Conservation (phyloP, 2,113 vertebrate genomes). For the Thinocorus orbignyianus region DNA sequence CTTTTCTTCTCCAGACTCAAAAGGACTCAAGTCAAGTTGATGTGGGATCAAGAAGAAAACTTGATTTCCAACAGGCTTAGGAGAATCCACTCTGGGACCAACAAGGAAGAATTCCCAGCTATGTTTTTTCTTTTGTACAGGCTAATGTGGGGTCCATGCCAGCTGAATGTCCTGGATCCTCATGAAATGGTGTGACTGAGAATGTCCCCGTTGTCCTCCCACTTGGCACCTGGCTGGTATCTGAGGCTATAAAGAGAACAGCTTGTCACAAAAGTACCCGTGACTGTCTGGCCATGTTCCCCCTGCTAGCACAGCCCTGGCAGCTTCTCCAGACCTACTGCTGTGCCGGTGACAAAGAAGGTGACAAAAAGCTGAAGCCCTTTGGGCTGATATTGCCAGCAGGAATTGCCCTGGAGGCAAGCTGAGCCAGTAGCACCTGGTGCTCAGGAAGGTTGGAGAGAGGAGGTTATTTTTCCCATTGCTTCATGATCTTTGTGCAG, state of each 20-base stretch:
- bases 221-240: neutral
- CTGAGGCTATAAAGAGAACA: neutral
- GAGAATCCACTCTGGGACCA: no score
- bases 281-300: neutral
- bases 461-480: neutral
- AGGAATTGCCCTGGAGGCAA: neutral
- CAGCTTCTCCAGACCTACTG: neutral
- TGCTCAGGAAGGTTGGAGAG: neutral
- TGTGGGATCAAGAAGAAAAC: no score
- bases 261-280: neutral
- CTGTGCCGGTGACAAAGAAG: no score
- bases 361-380: neutral
- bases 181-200: fast-evolving
- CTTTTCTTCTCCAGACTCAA: no score
- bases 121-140: neutral
- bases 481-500: neutral
- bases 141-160: fast-evolving
- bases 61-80: no score
- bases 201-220: no score
- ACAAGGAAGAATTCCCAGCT: no score
- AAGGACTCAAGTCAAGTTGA: no score
- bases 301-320: fast-evolving
- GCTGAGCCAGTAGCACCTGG: neutral
- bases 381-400: neutral
- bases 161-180: fast-evolving